phyloP scores from a whole-genome alignment of 2,888 invertebrate genomes.

The Dioctria rufipes region DNA sequence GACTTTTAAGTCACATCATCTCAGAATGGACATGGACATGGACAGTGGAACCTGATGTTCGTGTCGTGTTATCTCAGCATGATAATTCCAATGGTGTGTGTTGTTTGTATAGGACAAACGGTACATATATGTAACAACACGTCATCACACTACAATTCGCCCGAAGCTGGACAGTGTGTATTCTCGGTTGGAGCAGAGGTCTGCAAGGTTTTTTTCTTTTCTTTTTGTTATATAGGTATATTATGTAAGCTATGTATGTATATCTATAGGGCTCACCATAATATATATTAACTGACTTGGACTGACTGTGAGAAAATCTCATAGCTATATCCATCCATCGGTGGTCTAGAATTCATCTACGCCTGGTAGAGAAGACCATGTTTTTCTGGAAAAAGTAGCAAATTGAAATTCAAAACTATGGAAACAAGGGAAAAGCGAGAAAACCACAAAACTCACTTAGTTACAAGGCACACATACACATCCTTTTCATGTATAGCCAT shows the following conservation, averaged over 20 bases:
- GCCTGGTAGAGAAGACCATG: slow-evolving; percentile 63
- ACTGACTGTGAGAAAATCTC: slow-evolving; percentile 29
- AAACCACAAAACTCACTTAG: slow-evolving; percentile 7
- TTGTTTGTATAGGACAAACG: too few species aligned
- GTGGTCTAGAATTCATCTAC: slow-evolving; percentile 59
- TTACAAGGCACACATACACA: background rate
- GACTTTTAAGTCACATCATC: too few species aligned
- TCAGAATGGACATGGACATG: background rate
- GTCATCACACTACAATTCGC: too few species aligned
- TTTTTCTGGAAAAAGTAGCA: slow-evolving; percentile 65
- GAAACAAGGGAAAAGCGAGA: slow-evolving; percentile 29
- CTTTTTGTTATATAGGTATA: too few species aligned
- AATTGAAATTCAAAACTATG: slow-evolving; percentile 54
- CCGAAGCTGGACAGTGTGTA: too few species aligned
- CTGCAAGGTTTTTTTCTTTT: too few species aligned
- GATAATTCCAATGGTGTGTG: background rate
- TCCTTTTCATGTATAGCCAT: too few species aligned
- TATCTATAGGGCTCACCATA: background rate
- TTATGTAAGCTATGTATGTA: too few species aligned
- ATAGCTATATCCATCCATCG: background rate
- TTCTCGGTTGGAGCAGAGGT: too few species aligned
- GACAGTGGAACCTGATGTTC: slow-evolving; percentile 33
- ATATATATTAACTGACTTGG: background rate
- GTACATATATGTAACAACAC: too few species aligned
- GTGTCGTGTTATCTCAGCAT: slow-evolving; percentile 20